A percentile compares a stretch with the other conserved stretches of the same genome.
Conservation (phyloP, 2,888 invertebrate species). For the Limnephilus marmoratus region DNA sequence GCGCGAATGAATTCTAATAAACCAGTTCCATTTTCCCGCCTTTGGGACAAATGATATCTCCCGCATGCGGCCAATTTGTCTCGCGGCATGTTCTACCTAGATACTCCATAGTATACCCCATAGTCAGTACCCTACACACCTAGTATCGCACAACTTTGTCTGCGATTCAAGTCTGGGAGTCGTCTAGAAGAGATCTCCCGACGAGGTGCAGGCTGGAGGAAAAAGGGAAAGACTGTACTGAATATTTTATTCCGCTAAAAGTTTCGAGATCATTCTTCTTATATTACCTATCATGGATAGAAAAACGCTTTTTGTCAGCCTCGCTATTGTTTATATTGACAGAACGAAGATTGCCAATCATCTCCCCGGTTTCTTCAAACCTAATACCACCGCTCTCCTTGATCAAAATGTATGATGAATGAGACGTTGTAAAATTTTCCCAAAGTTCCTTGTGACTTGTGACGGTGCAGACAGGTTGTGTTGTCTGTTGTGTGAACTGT, state of each 20-base stretch:
- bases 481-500: too few relatives aligned
- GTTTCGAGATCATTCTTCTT: background rate
- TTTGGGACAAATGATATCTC: conserved; percentile 28
- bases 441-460: too few relatives aligned
- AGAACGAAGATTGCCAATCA: too few relatives aligned
- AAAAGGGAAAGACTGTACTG: background rate
- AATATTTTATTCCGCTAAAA: background rate
- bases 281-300: background rate
- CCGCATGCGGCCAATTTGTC: conserved; percentile 29
- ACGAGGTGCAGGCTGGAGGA: background rate
- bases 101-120: background rate
- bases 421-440: background rate
- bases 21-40: conserved; percentile 39
- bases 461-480: too few relatives aligned
- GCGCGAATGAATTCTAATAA: conserved; percentile 25
- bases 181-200: background rate
- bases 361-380: too few relatives aligned
- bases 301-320: too few relatives aligned
- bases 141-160: background rate
- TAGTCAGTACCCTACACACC: background rate
- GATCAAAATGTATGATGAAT: background rate
- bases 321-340: too few relatives aligned
- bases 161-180: background rate
- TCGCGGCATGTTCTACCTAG: background rate
- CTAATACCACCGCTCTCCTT: too few relatives aligned